Percentiles rank a stretch among this genome's conserved stretches.
phyloP scores from a whole-genome alignment of 2,113 vertebrate species.

The Malaclemys terrapin region DNA sequence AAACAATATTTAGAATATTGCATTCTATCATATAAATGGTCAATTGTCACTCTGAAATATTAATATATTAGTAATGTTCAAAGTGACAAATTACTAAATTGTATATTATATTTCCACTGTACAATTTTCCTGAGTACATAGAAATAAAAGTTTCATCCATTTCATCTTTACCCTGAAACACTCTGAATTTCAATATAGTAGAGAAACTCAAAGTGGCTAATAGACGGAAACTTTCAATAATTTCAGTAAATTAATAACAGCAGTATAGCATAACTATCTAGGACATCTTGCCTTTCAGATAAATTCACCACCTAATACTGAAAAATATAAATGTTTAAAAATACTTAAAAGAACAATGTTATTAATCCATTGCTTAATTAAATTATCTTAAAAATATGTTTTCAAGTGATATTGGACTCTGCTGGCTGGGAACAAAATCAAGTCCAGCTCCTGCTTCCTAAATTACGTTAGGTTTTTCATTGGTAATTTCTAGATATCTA shows the following conservation, averaged over 20 bases:
- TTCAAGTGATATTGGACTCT: not conserved
- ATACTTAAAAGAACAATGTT: not conserved
- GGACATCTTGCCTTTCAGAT: not conserved
- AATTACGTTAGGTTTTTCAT: constrained; percentile 14
- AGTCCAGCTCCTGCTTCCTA: constrained; percentile 20
- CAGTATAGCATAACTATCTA: not conserved
- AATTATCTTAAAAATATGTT: constrained; percentile 15
- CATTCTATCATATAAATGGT: not conserved
- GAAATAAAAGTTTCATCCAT: not conserved
- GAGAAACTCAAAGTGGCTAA: not conserved
- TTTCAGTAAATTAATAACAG: not conserved
- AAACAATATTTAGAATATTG: not conserved
- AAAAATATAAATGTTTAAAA: not conserved
- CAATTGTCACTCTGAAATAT: not conserved
- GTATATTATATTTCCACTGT: not conserved
- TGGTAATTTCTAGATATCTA: not conserved
- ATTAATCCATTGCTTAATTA: not conserved
- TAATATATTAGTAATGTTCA: not conserved
- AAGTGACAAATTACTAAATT: not conserved
- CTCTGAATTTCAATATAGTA: not conserved
- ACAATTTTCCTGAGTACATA: not conserved
- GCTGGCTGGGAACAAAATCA: not conserved
- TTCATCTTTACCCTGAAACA: not conserved
- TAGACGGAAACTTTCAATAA: not conserved
- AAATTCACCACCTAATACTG: not conserved